A percentile compares a stretch with the other conserved stretches of the same genome.
Evolutionary conservation across 2,113 vertebrate species (phyloP).

Genomic region (Phoxinus phoxinus): DNA sequence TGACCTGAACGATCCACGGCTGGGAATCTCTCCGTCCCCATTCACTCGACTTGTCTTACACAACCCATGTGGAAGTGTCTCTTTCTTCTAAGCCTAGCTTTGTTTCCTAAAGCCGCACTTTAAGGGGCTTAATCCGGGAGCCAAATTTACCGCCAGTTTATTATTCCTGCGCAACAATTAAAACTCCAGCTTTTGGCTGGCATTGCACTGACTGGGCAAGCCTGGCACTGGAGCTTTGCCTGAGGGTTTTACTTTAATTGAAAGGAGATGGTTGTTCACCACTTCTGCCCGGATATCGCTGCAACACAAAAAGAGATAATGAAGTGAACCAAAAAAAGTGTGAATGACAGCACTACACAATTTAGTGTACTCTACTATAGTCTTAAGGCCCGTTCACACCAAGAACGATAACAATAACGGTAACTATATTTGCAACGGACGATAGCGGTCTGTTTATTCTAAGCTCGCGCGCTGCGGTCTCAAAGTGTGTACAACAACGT

Average conservation of each 20-base stretch:
- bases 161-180: slow-evolving; percentile 71
- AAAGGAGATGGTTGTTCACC: slow-evolving; percentile 74
- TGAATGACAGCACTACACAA: slow-evolving; percentile 59
- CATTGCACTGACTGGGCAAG: slow-evolving; percentile 56
- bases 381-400: too few species aligned
- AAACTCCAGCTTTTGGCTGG: slow-evolving; percentile 69
- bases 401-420: rapidly evolving
- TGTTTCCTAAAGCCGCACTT: slow-evolving; percentile 63
- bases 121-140: slow-evolving; percentile 64
- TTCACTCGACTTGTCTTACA: slow-evolving; percentile 31
- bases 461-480: too few species aligned
- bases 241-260: slow-evolving; percentile 78
- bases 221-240: slow-evolving; percentile 68
- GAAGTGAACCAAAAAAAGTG: slow-evolving; percentile 62
- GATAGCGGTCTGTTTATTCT: too few species aligned
- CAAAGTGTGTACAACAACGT: too few species aligned
- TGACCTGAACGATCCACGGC: slow-evolving; percentile 65
- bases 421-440: too few species aligned
- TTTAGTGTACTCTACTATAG: background rate
- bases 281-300: slow-evolving; percentile 64
- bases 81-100: slow-evolving; percentile 61
- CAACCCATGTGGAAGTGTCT: slow-evolving; percentile 54
- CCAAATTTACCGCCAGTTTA: slow-evolving; percentile 65
- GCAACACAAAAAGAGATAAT: slow-evolving; percentile 74
- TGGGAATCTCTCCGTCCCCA: slow-evolving; percentile 62